Evolutionary conservation across 1,140 invertebrate genomes (phyloP).

Genomic region (Asobara japonica): DNA sequence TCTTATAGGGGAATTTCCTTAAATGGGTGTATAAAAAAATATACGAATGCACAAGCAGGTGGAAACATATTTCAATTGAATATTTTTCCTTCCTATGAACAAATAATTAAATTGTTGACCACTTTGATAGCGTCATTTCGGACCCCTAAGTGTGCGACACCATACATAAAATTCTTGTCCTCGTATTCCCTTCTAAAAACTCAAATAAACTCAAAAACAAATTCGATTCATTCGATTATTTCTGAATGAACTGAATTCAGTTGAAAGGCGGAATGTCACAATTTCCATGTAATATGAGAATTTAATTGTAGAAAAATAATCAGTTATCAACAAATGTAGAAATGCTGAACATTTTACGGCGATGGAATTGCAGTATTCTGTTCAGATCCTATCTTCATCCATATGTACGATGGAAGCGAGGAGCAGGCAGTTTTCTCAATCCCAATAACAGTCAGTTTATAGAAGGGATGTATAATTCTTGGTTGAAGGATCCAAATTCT

Average conservation of each 20-base stretch:
- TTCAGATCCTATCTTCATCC: not conserved
- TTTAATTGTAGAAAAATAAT: constrained; percentile 10
- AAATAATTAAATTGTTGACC: too few species aligned
- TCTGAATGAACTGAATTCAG: not conserved
- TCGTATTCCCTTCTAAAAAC: not conserved
- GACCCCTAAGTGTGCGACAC: too few species aligned
- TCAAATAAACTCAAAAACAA: not conserved
- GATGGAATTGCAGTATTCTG: not conserved
- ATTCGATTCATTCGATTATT: not conserved
- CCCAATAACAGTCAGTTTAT: constrained; percentile 48
- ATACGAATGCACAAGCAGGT: too few species aligned
- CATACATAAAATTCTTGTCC: too few species aligned
- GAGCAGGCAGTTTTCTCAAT: constrained; percentile 35
- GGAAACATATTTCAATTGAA: too few species aligned
- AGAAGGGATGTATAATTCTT: constrained; percentile 46
- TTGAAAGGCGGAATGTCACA: not conserved
- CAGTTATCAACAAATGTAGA: not conserved
- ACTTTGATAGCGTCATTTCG: too few species aligned
- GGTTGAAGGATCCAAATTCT: constrained; percentile 44
- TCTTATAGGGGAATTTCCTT: too few species aligned
- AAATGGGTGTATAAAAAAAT: too few species aligned
- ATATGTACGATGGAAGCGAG: not conserved
- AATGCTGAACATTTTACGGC: not conserved
- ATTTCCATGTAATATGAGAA: not conserved
- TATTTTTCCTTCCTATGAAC: too few species aligned